phyloP scores from a whole-genome alignment of 2,888 invertebrate genomes.

The Agrochola lota region DNA sequence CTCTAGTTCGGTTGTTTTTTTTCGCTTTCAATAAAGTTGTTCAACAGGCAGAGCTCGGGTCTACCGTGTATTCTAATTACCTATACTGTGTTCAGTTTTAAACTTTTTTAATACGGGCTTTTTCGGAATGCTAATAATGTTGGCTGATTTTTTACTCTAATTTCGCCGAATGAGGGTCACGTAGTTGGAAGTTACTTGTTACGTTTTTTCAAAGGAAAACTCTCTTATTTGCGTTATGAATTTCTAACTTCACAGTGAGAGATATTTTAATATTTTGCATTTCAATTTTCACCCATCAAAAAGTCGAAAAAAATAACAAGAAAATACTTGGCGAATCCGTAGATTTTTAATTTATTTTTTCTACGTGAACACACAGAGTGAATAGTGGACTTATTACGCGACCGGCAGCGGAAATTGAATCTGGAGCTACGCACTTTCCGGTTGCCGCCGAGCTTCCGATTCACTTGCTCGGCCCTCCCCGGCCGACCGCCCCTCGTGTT shows the following conservation, averaged over 20 bases:
- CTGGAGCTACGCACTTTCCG: slow-evolving; percentile 88
- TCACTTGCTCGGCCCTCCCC: slow-evolving; percentile 69
- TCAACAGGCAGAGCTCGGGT: slow-evolving; percentile 50
- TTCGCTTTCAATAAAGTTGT: slow-evolving; percentile 39
- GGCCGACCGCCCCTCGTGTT: slow-evolving; percentile 68
- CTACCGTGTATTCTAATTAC: slow-evolving; percentile 65
- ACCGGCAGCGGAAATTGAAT: slow-evolving; percentile 88
- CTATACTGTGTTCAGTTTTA: slow-evolving; percentile 60
- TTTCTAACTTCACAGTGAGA: background rate
- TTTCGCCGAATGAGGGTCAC: slow-evolving; percentile 44
- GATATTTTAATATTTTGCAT: slow-evolving; percentile 11
- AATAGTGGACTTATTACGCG: slow-evolving; percentile 87
- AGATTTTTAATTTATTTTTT: slow-evolving; percentile 69
- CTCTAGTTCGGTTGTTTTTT: slow-evolving; percentile 34
- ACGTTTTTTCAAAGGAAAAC: background rate
- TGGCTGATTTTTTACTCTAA: slow-evolving; percentile 48
- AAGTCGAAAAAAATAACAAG: slow-evolving; percentile 37
- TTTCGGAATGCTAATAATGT: slow-evolving; percentile 64
- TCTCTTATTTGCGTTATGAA: background rate
- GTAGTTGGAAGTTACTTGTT: slow-evolving; percentile 34
- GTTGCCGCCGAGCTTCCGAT: slow-evolving; percentile 82
- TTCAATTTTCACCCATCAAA: slow-evolving; percentile 1
- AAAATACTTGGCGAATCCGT: slow-evolving; percentile 44
- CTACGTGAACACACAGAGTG: slow-evolving; percentile 77
- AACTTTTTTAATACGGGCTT: slow-evolving; percentile 69